Evolutionary conservation across 2,797 vertebrate species (phyloP).

Genomic region (Gephyroberyx darwinii): DNA sequence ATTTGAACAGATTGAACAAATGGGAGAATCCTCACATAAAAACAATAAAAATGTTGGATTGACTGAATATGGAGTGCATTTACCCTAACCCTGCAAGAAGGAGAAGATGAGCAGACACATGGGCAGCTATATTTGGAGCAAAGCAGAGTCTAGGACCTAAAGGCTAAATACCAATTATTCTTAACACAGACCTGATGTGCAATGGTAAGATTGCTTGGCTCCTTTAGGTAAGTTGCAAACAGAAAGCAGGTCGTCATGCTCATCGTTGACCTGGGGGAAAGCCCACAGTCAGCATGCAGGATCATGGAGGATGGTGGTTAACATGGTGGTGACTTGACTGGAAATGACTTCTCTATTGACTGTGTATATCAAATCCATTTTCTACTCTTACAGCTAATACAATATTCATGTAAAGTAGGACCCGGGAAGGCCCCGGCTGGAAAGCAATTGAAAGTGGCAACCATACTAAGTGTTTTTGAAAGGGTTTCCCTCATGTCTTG

Average conservation of each 20-base stretch:
- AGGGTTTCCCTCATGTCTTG: too few species aligned
- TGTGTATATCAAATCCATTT: slow-evolving; percentile 67
- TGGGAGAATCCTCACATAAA: slow-evolving; percentile 40
- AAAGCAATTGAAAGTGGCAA: slow-evolving; percentile 55
- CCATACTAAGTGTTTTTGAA: slow-evolving; percentile 21
- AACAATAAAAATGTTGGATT: slow-evolving; percentile 35
- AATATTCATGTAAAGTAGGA: slow-evolving; percentile 75
- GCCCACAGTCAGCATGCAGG: slow-evolving; percentile 68
- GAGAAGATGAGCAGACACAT: slow-evolving; percentile 63
- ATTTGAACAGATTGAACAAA: slow-evolving; percentile 42
- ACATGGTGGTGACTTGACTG: slow-evolving; percentile 69
- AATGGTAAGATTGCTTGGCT: slow-evolving; percentile 56
- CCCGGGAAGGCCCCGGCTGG: slow-evolving; percentile 26
- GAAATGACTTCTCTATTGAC: slow-evolving; percentile 75
- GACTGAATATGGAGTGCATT: slow-evolving; percentile 57
- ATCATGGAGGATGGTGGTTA: slow-evolving; percentile 70
- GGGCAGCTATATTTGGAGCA: slow-evolving; percentile 69
- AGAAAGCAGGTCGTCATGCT: slow-evolving; percentile 49
- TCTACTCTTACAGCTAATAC: slow-evolving; percentile 70
- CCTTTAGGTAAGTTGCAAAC: slow-evolving; percentile 57
- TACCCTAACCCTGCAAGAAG: slow-evolving; percentile 61
- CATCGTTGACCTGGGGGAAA: slow-evolving; percentile 66
- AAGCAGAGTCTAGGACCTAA: slow-evolving; percentile 64
- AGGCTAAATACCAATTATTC: slow-evolving; percentile 76
- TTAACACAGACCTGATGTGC: slow-evolving; percentile 62